phyloP scores from a whole-genome alignment of 2,888 invertebrate species.

The Drosophila formosana region DNA sequence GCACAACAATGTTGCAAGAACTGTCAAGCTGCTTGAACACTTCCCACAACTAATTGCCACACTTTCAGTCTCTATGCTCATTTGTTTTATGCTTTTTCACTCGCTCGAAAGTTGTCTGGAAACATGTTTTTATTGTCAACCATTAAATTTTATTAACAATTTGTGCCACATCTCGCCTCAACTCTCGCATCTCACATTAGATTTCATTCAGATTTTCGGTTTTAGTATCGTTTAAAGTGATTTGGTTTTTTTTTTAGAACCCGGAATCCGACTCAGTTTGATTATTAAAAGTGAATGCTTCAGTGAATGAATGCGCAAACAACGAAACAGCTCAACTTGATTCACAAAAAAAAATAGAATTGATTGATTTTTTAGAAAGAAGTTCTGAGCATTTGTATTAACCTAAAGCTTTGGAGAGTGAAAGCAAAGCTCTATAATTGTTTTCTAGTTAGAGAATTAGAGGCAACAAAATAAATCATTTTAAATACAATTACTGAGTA shows the following conservation, averaged over 20 bases:
- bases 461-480: no score
- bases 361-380: neutral
- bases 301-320: conserved; percentile 1
- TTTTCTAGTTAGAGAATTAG: no score
- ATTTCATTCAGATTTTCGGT: conserved; percentile 8
- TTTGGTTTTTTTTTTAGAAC: neutral
- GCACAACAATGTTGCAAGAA: neutral
- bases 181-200: neutral
- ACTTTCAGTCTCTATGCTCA: conserved; percentile 59
- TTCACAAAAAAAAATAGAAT: neutral
- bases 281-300: conserved; percentile 3
- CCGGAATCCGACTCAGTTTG: neutral
- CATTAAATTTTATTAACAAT: conserved; percentile 48
- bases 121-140: conserved; percentile 37
- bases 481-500: no score
- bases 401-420: neutral
- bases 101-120: conserved; percentile 41
- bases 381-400: no score
- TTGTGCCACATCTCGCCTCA: conserved; percentile 2
- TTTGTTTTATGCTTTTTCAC: conserved; percentile 11
- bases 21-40: conserved; percentile 35
- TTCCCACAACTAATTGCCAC: conserved; percentile 46
- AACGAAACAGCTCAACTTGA: neutral
- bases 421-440: no score
- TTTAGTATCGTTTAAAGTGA: conserved; percentile 3